Evolutionary conservation across 2,888 invertebrate species (phyloP).

Genomic region (Drosophila melanosoma): DNA sequence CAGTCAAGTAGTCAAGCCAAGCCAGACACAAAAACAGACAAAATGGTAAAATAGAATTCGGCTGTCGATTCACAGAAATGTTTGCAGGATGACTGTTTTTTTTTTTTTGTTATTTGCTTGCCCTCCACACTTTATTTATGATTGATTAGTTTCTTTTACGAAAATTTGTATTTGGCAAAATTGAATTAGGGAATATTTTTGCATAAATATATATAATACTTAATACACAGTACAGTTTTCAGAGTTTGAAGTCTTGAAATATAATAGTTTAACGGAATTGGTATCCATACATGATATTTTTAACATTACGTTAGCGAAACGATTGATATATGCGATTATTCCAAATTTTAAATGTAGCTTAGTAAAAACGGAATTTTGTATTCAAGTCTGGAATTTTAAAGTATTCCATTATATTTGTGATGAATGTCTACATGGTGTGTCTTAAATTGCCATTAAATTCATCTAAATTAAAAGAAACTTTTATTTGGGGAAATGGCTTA

Average conservation of each 20-base stretch:
- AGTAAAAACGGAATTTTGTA: background rate
- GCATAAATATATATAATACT: background rate
- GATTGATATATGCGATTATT: background rate
- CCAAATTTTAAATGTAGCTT: background rate
- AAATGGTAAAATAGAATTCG: slow-evolving; percentile 10
- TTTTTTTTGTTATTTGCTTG: background rate
- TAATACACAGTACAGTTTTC: background rate
- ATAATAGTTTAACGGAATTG: background rate
- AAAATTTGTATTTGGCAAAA: background rate
- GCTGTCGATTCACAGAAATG: background rate
- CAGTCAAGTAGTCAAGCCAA: slow-evolving; percentile 42
- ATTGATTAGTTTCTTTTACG: background rate
- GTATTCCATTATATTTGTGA: background rate
- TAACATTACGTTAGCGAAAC: background rate
- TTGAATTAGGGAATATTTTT: background rate
- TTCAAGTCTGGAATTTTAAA: background rate
- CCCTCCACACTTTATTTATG: background rate
- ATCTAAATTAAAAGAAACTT: slow-evolving; percentile 19
- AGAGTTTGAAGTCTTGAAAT: background rate
- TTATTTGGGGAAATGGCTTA: slow-evolving; percentile 28
- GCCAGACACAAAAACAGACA: slow-evolving; percentile 17
- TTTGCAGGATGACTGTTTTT: background rate
- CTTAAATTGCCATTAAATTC: background rate
- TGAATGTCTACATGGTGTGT: background rate
- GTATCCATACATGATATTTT: background rate